Base-by-base conservation (phyloP, 1,140 invertebrate genomes). In the Polypedilum vanderplanki region DNA sequence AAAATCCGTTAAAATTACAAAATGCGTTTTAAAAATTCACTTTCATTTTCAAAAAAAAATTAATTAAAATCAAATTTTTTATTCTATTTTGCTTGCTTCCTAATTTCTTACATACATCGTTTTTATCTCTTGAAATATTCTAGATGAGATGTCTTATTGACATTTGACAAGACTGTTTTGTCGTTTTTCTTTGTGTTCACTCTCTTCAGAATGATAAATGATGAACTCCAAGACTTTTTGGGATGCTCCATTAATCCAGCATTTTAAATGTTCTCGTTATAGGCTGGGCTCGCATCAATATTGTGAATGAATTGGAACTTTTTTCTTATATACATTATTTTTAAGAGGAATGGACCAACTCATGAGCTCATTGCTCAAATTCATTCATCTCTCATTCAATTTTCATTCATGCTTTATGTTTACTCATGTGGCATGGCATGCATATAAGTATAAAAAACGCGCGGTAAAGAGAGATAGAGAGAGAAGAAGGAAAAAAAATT, bases 241-340 rank as follows among this genome's bases (percentile, higher is more conserved):
- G 46, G 46, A 57, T 57, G 46, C 46, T 57, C 46, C 46, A 57
- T 57, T 57, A 57, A 57, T 57, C 46, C 46, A 57, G n/a, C 46
- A 12, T 57, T 57, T 57, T 57, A n/a, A 8, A 57, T 57, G 46
- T 57, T 57, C 46, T 57, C n/a, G 15, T 57, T 15, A 57, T 57
- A 57, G 46, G 46, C 12, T 57, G 46, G 46, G 46, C 46, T 57
- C 46, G n/a, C 46, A n/a, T 57, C 46, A 57, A 57, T 57, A 57
- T 57, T 57, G n/a, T 57, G 46, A 57, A 57, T 57, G 46, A 57
- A 57, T 57, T 12, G 15, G 8, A 46, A 15, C 1, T 3, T 46
- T 12, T 46, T 46, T 33, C 5, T 33, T 33, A 3, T 33, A 1
- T 33, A 3, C 5, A 1, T 33, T 33, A 33, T 33, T 33, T 46